phyloP scores from a whole-genome alignment of 2,888 invertebrate genomes.

The Patella caerulea region DNA sequence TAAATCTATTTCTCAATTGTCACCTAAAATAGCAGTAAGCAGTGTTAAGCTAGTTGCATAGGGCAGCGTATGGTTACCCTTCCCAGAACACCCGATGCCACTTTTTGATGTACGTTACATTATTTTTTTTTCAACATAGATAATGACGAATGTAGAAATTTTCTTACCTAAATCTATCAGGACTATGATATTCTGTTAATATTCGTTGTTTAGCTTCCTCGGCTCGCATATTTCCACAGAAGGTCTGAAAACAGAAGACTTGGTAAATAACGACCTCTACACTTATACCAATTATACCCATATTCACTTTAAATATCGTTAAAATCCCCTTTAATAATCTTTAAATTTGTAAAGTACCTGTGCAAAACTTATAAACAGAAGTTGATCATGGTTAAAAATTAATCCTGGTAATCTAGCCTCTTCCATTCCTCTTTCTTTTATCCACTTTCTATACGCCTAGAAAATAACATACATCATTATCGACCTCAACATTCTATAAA shows the following conservation, averaged over 20 bases:
- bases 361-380: conserved; percentile 75
- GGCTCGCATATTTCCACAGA: conserved; percentile 46
- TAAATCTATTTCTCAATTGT: too few species aligned
- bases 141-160: too few species aligned
- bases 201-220: conserved; percentile 43
- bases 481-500: not conserved
- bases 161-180: conserved; percentile 51
- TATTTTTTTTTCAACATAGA: too few species aligned
- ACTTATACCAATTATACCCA: too few species aligned
- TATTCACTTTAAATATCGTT: too few species aligned
- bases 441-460: conserved; percentile 68
- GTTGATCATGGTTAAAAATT: conserved; percentile 65
- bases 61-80: too few species aligned
- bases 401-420: conserved; percentile 64
- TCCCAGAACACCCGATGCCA: too few species aligned
- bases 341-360: conserved; percentile 64
- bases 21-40: too few species aligned
- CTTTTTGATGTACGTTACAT: too few species aligned
- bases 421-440: conserved; percentile 74
- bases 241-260: conserved; percentile 38
- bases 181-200: conserved; percentile 53
- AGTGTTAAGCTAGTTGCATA: too few species aligned
- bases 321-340: too few species aligned
- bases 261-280: too few species aligned
- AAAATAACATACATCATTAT: conserved; percentile 12